Conservation (phyloP, 1,140 invertebrate genomes). For the Ctenoplectra terminalis region DNA sequence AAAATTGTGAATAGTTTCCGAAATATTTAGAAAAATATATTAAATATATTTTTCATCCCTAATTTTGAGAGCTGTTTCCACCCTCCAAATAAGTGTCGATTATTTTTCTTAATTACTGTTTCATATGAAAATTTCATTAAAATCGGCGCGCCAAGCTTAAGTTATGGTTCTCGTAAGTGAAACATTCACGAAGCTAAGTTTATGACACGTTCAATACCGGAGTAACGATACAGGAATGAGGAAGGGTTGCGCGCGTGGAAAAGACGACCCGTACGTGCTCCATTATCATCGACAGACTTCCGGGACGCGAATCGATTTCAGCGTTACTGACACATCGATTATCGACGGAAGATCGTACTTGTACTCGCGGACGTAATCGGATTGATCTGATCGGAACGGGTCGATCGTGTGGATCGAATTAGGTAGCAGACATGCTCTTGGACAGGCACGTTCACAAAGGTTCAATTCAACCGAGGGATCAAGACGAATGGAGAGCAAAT, state of each 20-base stretch:
- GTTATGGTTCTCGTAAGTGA: too few relatives aligned
- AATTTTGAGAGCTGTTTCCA: too few relatives aligned
- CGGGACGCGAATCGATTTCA: conserved; percentile 59
- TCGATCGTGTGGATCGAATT: conserved; percentile 47
- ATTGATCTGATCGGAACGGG: conserved; percentile 27
- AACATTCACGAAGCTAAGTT: too few relatives aligned
- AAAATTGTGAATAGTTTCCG: too few relatives aligned
- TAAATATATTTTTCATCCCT: too few relatives aligned
- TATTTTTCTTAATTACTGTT: too few relatives aligned
- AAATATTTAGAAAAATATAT: too few relatives aligned
- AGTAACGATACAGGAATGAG: neutral
- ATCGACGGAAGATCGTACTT: conserved; percentile 44
- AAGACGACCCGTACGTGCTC: conserved; percentile 25
- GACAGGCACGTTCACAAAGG: conserved; percentile 21
- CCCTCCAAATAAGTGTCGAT: too few relatives aligned
- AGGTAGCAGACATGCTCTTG: too few relatives aligned
- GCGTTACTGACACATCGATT: conserved; percentile 59
- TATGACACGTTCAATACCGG: too few relatives aligned
- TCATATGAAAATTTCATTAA: too few relatives aligned
- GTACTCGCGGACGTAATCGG: conserved; percentile 44
- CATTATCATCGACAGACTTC: conserved; percentile 50
- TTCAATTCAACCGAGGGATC: conserved; percentile 23
- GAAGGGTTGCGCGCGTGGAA: neutral
- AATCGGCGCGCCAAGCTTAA: too few relatives aligned
- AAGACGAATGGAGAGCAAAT: neutral